A percentile compares a stretch with the other conserved stretches of the same genome.
phyloP scores from a whole-genome alignment of 2,888 invertebrate species.

The Andrena fulva region DNA sequence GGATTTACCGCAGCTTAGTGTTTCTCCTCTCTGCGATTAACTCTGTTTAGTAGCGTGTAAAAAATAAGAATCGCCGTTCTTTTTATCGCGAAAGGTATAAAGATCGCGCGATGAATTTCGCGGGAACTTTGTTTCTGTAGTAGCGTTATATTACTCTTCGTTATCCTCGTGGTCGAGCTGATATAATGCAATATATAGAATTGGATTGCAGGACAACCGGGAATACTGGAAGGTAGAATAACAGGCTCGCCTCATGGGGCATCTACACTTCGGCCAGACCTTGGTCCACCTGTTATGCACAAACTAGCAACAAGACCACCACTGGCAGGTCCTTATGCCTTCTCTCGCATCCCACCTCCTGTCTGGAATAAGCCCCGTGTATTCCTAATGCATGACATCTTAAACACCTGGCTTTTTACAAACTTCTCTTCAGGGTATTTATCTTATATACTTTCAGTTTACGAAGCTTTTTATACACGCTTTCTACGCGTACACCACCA shows the following conservation, averaged over 20 bases:
- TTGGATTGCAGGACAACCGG: conserved; percentile 82
- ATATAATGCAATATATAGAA: conserved; percentile 67
- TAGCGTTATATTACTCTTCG: conserved; percentile 19
- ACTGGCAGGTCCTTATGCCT: conserved; percentile 95
- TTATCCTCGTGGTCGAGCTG: conserved; percentile 41
- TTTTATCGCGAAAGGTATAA: not conserved
- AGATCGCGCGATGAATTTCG: not conserved
- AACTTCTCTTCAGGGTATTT: conserved; percentile 92
- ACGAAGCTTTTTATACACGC: conserved; percentile 38
- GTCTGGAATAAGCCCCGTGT: conserved; percentile 92
- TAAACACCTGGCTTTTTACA: conserved; percentile 92
- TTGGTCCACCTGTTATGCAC: conserved; percentile 85
- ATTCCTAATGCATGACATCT: conserved; percentile 90
- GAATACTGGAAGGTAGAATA: conserved; percentile 82
- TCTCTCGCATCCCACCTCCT: conserved; percentile 94
- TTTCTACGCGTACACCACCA: conserved; percentile 26
- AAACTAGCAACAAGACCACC: conserved; percentile 88
- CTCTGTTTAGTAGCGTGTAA: conserved; percentile 3
- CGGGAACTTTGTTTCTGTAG: conserved; percentile 9
- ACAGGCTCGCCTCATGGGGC: conserved; percentile 79
- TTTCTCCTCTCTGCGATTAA: conserved; percentile 20
- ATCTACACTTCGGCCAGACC: conserved; percentile 84
- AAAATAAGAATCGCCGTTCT: not conserved
- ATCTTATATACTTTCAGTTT: conserved; percentile 73
- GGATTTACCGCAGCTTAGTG: conserved; percentile 15